A percentile compares a stretch with the other conserved stretches of the same genome.
Conservation (phyloP, 2,113 vertebrate species). For the Menura novaehollandiae region DNA sequence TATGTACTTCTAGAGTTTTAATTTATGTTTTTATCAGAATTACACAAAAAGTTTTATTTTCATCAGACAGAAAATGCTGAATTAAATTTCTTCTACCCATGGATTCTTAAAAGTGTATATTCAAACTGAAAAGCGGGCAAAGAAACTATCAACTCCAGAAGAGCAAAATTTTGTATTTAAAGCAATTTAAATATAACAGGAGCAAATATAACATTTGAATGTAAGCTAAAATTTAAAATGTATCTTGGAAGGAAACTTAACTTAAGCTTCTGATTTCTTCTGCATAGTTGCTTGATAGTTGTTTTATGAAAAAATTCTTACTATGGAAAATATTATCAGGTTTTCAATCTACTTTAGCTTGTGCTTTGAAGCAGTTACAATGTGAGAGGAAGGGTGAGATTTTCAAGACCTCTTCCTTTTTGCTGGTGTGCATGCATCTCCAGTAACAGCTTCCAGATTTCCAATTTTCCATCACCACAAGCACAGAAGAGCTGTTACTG, state of each 20-base stretch:
- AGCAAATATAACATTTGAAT: background rate
- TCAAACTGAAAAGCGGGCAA: background rate
- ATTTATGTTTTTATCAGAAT: background rate
- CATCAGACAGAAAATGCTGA: background rate
- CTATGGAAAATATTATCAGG: background rate
- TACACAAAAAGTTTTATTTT: background rate
- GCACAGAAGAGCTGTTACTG: background rate
- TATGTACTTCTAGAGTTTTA: background rate
- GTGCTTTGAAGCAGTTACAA: background rate
- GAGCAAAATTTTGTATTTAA: background rate
- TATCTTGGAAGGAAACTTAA: background rate
- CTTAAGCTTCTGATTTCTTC: background rate
- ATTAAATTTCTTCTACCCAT: background rate
- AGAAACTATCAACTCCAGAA: background rate
- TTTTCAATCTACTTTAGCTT: background rate
- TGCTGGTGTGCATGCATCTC: rapidly evolving
- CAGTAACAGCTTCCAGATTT: background rate
- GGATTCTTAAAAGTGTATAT: background rate
- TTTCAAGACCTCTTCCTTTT: background rate
- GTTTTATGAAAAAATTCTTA: background rate
- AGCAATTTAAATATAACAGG: background rate
- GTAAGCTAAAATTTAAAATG: background rate
- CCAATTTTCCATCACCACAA: background rate
- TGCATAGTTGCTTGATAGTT: background rate
- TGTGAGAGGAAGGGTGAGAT: background rate